phyloP scores from a whole-genome alignment of 2,797 vertebrate species.

The Epinephelus coioides region DNA sequence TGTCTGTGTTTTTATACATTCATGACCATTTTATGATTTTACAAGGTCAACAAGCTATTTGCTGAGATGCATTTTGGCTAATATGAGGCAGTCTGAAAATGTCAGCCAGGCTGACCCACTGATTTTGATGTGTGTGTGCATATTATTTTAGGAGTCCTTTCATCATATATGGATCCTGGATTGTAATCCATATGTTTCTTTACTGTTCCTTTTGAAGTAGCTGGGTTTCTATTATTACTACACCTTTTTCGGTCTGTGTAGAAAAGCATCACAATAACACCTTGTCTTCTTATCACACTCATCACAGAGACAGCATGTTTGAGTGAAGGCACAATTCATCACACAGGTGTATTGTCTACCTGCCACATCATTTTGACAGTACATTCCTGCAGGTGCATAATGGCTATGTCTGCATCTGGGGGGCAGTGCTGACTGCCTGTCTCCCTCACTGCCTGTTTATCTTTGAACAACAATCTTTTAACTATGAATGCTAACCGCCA shows the following conservation, averaged over 20 bases:
- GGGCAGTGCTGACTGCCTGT: slow-evolving; percentile 24
- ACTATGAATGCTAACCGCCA: not conserved
- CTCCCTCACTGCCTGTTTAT: slow-evolving; percentile 33
- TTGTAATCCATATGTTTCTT: not conserved
- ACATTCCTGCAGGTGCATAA: slow-evolving; percentile 43
- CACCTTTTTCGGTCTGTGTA: not conserved
- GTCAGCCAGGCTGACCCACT: too few relatives aligned
- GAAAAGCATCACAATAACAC: not conserved
- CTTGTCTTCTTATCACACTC: slow-evolving; percentile 5
- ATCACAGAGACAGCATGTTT: slow-evolving; percentile 13
- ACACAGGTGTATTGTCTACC: slow-evolving; percentile 43
- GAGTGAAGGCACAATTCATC: slow-evolving; percentile 18
- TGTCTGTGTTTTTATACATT: too few relatives aligned
- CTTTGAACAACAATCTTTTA: slow-evolving; percentile 18
- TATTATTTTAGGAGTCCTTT: too few relatives aligned
- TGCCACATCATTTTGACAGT: not conserved
- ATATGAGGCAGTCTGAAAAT: too few relatives aligned
- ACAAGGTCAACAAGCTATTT: too few relatives aligned
- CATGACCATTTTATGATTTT: too few relatives aligned
- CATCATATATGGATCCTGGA: not conserved
- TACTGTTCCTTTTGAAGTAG: not conserved
- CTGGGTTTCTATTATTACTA: slow-evolving; percentile 4
- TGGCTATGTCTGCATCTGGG: slow-evolving; percentile 51
- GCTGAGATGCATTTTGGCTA: too few relatives aligned
- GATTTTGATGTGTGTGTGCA: too few relatives aligned